Evolutionary conservation across 2,797 vertebrate genomes (phyloP).

Genomic region (Mormyrops attenuatus): DNA sequence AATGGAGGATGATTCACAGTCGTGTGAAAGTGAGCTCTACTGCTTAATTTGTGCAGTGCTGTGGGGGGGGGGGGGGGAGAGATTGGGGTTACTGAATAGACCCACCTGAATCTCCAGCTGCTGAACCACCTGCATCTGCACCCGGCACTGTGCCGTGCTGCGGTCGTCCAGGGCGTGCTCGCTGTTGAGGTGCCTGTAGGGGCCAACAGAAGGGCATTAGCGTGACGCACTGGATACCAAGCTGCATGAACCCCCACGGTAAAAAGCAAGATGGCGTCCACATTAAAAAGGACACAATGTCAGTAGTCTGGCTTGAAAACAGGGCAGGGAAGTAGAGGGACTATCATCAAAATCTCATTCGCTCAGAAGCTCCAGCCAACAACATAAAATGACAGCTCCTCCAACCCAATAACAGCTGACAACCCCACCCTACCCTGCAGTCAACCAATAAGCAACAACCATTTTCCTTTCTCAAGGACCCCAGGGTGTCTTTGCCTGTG

Average conservation of each 20-base stretch:
- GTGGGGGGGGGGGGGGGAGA: background rate
- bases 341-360: background rate
- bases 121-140: slow-evolving; percentile 99
- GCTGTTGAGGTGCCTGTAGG: slow-evolving; percentile 88
- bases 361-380: background rate
- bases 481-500: background rate
- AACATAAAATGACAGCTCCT: background rate
- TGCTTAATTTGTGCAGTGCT: background rate
- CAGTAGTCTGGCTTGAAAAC: background rate
- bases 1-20: background rate
- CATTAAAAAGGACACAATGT: background rate
- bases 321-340: background rate
- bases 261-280: background rate
- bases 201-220: background rate
- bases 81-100: background rate
- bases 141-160: slow-evolving; percentile 95
- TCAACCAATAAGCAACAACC: background rate
- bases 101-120: slow-evolving; percentile 98
- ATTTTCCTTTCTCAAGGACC: background rate
- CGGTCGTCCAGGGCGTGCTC: slow-evolving; percentile 97
- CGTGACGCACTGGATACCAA: background rate
- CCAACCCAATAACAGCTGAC: background rate
- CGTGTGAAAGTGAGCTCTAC: background rate
- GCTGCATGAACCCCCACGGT: background rate
- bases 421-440: background rate